Evolutionary conservation across 2,113 vertebrate species (phyloP), one percentile per base, ranked within the genome.

Genomic region (Phyllopteryx taeniolatus): DNA sequence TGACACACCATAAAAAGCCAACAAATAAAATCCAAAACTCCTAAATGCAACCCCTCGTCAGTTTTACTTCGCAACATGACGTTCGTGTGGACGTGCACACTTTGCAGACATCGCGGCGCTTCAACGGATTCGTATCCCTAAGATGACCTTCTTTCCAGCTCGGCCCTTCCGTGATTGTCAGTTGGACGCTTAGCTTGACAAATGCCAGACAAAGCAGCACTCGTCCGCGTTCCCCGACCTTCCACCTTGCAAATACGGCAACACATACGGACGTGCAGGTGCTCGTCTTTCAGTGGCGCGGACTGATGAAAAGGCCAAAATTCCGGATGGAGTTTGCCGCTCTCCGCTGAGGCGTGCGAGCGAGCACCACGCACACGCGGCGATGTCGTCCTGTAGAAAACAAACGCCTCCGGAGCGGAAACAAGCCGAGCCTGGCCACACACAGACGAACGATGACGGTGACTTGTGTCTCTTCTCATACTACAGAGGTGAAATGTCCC

Each of bases 301-400:
- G 74, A 44, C 81, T 76, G 76, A 57, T 72, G 73, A 77, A 88
- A 87, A 90, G 84, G 81, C 81, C 79, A 84, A 82, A 87, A 88
- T 87, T 85, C 77, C 60, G 67, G 62, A 75, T 84, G 83, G 78
- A 81, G 81, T 80, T 89, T 84, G 83, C n/a, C 9, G 17, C 9
- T n/a, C 65, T 79, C 72, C 85, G 87, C 79, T 68, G 77, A 84
- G 70, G 83, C 75, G 70, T 87, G 85, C 77, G 78, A 86, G 77
- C 75, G 72, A 83, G 78, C 75, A 87, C 90, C 90, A 87, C 76
- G 88, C 74, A 85, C 78, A 78, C 46, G 82, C 80, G 84, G 83
- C 85, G 67, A 51, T 64, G 65, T 87, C 79, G 75, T 85, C 79
- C 83, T 72, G 72, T 80, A 73, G 76, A 85, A 85, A 14, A n/a